These are phyloP conservation scores for Rhodophaea formosa DNA, from an alignment of 2,888 invertebrate genomes.

Conservation along the genomic window DNA sequence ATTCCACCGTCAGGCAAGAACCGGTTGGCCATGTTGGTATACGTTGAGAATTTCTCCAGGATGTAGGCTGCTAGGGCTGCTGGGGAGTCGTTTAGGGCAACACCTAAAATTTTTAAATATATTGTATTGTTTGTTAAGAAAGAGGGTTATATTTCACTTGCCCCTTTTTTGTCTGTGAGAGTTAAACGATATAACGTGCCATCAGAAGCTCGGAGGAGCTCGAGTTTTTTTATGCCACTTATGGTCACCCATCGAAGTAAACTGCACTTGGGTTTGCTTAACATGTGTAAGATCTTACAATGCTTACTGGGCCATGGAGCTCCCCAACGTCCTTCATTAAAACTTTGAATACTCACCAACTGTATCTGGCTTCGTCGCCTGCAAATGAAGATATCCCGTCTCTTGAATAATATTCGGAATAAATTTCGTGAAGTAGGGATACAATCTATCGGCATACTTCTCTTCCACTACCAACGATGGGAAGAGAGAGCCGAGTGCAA, in stretches of 20 bases:
- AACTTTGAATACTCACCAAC: conserved; percentile 40
- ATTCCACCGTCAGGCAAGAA: conserved; percentile 85
- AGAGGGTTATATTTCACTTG: too few relatives aligned
- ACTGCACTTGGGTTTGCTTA: too few relatives aligned
- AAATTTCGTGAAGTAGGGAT: conserved; percentile 40
- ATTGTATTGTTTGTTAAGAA: too few relatives aligned
- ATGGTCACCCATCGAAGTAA: too few relatives aligned
- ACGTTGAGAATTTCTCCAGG: conserved; percentile 91
- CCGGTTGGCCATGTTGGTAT: conserved; percentile 81
- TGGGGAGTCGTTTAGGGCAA: conserved; percentile 87
- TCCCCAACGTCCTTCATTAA: too few relatives aligned
- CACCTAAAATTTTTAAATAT: conserved; percentile 66
- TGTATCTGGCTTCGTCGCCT: conserved; percentile 94
- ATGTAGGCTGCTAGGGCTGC: conserved; percentile 90
- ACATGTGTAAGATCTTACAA: too few relatives aligned
- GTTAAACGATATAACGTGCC: too few relatives aligned
- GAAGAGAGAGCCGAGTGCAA: conserved; percentile 72
- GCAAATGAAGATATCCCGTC: conserved; percentile 83
- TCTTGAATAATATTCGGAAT: conserved; percentile 44
- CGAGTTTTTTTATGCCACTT: too few relatives aligned
- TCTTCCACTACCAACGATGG: conserved; percentile 80
- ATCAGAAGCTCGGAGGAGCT: too few relatives aligned
- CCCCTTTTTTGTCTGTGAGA: too few relatives aligned
- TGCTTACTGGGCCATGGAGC: too few relatives aligned
- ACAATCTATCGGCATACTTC: conserved; percentile 46